A percentile compares a stretch with the other conserved stretches of the same genome.
These are phyloP conservation scores for Luidia sarsii DNA, from an alignment of 53 echinoderm and acorn worm genomes.

Conservation along the genomic window DNA sequence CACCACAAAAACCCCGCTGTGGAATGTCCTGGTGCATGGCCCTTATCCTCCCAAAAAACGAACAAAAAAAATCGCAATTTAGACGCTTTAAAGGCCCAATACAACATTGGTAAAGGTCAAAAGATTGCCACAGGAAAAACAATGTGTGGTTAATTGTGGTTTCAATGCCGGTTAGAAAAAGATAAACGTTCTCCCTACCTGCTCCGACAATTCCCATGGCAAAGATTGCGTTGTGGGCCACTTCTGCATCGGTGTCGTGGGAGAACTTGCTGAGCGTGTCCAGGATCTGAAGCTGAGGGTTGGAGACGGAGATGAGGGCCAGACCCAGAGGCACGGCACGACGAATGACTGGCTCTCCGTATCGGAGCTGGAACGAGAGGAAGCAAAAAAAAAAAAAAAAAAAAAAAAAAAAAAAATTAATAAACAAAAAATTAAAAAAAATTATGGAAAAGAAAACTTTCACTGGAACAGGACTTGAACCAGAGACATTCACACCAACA, in stretches of 20 bases:
- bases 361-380: constrained; percentile 69
- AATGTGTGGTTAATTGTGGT: neutral
- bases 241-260: constrained; percentile 93
- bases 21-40: no score
- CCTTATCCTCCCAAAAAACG: no score
- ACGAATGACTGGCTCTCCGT: constrained; percentile 95
- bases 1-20: no score
- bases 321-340: constrained; percentile 88
- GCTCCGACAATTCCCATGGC: constrained; percentile 98
- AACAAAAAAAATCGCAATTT: no score
- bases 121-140: no score
- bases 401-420: neutral
- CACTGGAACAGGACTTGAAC: no score
- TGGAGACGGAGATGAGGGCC: constrained; percentile 91
- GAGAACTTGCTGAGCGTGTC: constrained; percentile 99
- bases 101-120: no score
- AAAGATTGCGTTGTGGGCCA: constrained; percentile 97
- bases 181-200: constrained; percentile 44
- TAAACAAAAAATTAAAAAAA: neutral
- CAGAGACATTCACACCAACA: no score
- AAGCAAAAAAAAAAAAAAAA: neutral
- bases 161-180: neutral
- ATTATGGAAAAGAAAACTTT: no score
- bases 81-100: no score
- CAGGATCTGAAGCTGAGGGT: constrained; percentile 91